Evolutionary conservation across 2,797 vertebrate species (phyloP).

Genomic region (Darevskia mixta): DNA sequence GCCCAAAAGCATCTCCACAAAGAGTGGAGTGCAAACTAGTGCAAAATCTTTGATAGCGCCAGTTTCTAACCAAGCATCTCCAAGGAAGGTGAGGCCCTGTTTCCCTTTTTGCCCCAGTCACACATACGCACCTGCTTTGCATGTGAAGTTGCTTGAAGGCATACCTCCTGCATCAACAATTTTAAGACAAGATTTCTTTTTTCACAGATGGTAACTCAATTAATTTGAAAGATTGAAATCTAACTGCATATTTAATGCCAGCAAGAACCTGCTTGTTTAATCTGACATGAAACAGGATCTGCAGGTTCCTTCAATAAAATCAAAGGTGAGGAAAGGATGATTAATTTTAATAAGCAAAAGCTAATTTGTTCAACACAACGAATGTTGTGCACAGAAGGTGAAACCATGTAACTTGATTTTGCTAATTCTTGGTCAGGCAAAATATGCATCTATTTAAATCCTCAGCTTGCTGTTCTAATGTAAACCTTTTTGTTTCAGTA

Average conservation of each 20-base stretch:
- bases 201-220: constrained; percentile 43
- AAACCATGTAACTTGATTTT: constrained; percentile 47
- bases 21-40: accelerated
- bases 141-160: constrained; percentile 63
- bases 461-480: neutral
- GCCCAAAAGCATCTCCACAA: too few relatives aligned
- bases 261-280: constrained; percentile 68
- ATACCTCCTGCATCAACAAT: constrained; percentile 69
- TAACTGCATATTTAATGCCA: constrained; percentile 60
- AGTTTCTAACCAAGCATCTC: neutral
- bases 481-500: neutral
- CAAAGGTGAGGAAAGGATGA: constrained; percentile 51
- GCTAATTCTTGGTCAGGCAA: constrained; percentile 54
- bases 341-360: constrained; percentile 50
- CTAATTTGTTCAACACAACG: constrained; percentile 67
- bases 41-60: neutral
- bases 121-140: constrained; percentile 38
- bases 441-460: constrained; percentile 2
- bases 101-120: constrained; percentile 29
- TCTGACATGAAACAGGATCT: constrained; percentile 64
- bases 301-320: constrained; percentile 61
- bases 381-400: constrained; percentile 36
- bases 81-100: neutral
- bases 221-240: constrained; percentile 67
- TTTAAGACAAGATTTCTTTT: constrained; percentile 53